These are phyloP conservation scores for Chaetodon trifasciatus DNA, from an alignment of 2,797 vertebrate species.

Conservation along the genomic window DNA sequence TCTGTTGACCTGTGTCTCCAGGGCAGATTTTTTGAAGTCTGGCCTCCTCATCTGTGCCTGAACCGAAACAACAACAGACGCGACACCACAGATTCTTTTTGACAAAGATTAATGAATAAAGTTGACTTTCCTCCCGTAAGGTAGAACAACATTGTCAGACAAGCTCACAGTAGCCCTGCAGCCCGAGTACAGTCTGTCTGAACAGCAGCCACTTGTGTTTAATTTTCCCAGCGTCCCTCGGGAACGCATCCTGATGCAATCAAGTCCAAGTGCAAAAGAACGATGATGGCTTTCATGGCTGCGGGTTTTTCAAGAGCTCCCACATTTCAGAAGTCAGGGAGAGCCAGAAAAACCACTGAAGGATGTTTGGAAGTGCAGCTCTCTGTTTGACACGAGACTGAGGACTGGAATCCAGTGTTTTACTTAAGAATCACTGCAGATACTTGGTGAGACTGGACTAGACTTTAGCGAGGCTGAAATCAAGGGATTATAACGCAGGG, in stretches of 20 bases:
- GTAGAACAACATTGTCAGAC: slow-evolving; percentile 25
- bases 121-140: not conserved
- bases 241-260: slow-evolving; percentile 33
- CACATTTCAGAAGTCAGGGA: not conserved
- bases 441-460: fast-evolving
- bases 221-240: slow-evolving; percentile 25
- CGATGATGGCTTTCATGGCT: slow-evolving; percentile 15
- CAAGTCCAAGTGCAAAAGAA: slow-evolving; percentile 17
- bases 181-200: slow-evolving; percentile 6
- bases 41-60: not conserved
- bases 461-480: not conserved
- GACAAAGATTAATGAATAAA: slow-evolving; percentile 30
- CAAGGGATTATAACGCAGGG: not conserved
- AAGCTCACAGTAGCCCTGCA: not conserved
- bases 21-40: not conserved
- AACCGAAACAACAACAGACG: slow-evolving; percentile 2
- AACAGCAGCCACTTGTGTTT: slow-evolving; percentile 36
- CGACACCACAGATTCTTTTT: not conserved
- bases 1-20: not conserved
- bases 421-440: not conserved
- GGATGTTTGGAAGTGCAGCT: slow-evolving; percentile 16
- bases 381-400: slow-evolving; percentile 8
- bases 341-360: slow-evolving; percentile 23
- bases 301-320: slow-evolving; percentile 19
- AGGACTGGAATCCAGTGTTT: not conserved